Evolutionary conservation across 1,140 invertebrate species (phyloP), one percentile per base, ranked within the genome.

Genomic region (Plectrocnemia conspersa): DNA sequence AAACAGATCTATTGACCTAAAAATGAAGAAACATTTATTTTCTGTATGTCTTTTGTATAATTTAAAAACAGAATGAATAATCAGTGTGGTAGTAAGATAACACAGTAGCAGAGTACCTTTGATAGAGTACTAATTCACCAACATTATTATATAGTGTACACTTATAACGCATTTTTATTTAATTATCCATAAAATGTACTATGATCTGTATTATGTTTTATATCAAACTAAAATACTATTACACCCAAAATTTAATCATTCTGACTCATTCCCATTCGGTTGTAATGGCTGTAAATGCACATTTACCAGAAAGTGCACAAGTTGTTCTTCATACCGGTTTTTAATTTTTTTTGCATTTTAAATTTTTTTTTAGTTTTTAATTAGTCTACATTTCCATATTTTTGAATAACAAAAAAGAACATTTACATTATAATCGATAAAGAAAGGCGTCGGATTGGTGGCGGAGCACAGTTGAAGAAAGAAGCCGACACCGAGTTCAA

Each of bases 1-100:
- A 71, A 72, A 67, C 58, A 66, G 71, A 73, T 64, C 64, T 76
- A 74, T 78, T 80, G 79, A 81, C 79, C 79, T 81, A 81, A 81
- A 82, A 81, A 81, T 82, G 79, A 81, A 79, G 78, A 80, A 81
- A 81, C 79, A 81, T 81, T 81, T 81, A 80, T 81, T 82, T 73
- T 75, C 71, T 68, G 73, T 75, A 76, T 77, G 74, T 77, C 75
- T 76, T 76, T 77, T 76, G 73, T 76, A 75, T 73, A 74, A 74
- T 74, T 74, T 69, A 72, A 72, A 74, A 75, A 75, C 72, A 74
- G 73, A 76, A 75, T 73, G 71, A 74, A 71, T 73, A 64, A 69
- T 61, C 50, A 74, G 72, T 66, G 68, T 68, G 66, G 66, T 67
- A 68, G 36, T 56, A 44, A 59, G 44, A 69, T 66, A 73, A 72